Base-by-base conservation (phyloP, 1,140 invertebrate genomes). In the Euura saliciscinereae region DNA sequence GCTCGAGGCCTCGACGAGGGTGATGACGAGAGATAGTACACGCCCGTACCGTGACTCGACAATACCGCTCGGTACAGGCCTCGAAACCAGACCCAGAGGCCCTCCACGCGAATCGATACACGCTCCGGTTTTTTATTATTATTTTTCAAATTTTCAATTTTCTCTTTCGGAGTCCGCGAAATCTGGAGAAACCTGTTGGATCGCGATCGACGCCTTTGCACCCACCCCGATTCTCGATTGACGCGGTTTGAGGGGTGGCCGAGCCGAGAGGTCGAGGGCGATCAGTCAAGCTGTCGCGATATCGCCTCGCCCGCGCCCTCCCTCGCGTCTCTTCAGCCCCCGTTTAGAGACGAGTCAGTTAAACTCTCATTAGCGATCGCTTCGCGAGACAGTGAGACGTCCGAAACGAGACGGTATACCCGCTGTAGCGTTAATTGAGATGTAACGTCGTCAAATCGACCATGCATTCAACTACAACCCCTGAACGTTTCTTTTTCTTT, bases 11-110 rank as follows among this genome's bases (percentile, higher is more conserved):
- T 74, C 73, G 71, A 70, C 70, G 74, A 83, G 80, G 84, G 80
- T 79, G 79, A 74, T 75, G 77, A 71, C 75, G 51, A 73, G 79
- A 87, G 86, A 87, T 87, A 86, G 82, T 80, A 78, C 86, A 87
- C 85, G 86, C 78, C 81, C 79, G 75, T 77, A 79, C 76, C 85
- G 84, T 85, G 85, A 85, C 85, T 86, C 82, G 83, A 87, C 84
- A 86, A 85, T 86, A 85, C 85, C 86, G 79, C 82, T 85, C 80
- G 79, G 78, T 81, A 82, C 28, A 28, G 79, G 84, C 80, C 81
- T 84, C 78, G 51, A 59, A 59, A 59, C 51, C n/a, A 59, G 51
- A 59, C 51, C 51, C 51, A 59, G 51, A 59, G 28, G 28, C 11
- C 69, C 46, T 68, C 64, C 75, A 72, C 75, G 51, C 51, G 51